Evolutionary conservation across 2,113 vertebrate species (phyloP).

Genomic region (Catharus fuscescens): DNA sequence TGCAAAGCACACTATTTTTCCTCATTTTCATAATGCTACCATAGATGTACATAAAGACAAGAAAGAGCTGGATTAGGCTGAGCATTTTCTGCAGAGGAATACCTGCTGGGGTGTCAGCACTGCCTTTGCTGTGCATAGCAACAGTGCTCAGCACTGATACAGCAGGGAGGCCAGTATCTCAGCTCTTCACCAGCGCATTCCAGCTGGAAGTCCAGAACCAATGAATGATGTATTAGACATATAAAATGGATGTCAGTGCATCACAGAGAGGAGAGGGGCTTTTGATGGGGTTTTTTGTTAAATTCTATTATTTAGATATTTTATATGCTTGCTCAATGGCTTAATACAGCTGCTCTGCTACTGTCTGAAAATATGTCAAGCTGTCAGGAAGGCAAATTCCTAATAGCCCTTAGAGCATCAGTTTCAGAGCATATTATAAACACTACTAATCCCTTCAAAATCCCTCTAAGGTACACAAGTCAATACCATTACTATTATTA

Average conservation of each 20-base stretch:
- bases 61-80: neutral
- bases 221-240: neutral
- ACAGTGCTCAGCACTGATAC: neutral
- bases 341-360: neutral
- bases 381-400: conserved; percentile 11
- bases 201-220: neutral
- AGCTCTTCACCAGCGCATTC: neutral
- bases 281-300: neutral
- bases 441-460: neutral
- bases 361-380: conserved; percentile 12
- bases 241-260: neutral
- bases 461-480: neutral
- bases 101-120: neutral
- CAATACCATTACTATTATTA: neutral
- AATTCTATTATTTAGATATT: neutral
- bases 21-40: neutral
- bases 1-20: neutral
- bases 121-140: neutral
- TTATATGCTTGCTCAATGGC: neutral
- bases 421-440: neutral
- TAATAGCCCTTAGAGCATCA: neutral
- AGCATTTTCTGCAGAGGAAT: neutral
- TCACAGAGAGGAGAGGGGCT: neutral
- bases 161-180: neutral
- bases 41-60: neutral